Percentiles rank a stretch among this genome's conserved stretches.
Evolutionary conservation across 2,888 invertebrate genomes (phyloP).

Genomic region (Microctonus aethiopoides): DNA sequence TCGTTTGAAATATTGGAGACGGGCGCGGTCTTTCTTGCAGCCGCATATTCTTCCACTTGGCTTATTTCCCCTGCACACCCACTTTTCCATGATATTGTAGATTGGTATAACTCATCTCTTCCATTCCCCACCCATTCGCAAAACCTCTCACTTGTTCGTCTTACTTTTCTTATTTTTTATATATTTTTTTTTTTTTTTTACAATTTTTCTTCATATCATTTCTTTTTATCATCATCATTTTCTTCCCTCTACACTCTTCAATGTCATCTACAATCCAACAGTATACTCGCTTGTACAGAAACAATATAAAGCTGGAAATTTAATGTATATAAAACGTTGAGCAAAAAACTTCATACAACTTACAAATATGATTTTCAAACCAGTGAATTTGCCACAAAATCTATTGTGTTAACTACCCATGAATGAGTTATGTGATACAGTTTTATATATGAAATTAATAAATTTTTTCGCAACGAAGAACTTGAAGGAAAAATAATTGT

Average conservation of each 20-base stretch:
- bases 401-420: constrained; percentile 63
- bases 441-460: constrained; percentile 14
- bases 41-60: constrained; percentile 60
- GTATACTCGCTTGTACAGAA: constrained; percentile 28
- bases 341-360: constrained; percentile 58
- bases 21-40: constrained; percentile 61
- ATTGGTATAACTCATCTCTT: constrained; percentile 8
- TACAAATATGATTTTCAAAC: constrained; percentile 38
- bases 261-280: constrained; percentile 38
- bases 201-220: constrained; percentile 11
- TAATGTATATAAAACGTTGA: constrained; percentile 32
- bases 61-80: constrained; percentile 25
- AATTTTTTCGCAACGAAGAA: no score
- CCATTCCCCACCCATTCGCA: constrained; percentile 17
- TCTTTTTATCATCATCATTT: constrained; percentile 12
- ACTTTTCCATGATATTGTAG: background rate
- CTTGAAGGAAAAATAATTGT: no score
- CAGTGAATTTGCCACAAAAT: constrained; percentile 17
- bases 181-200: constrained; percentile 7
- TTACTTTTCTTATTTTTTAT: constrained; percentile 13
- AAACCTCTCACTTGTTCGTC: constrained; percentile 14
- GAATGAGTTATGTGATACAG: constrained; percentile 63
- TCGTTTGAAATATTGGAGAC: constrained; percentile 65
- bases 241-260: constrained; percentile 30
- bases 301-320: constrained; percentile 14